Conservation (phyloP, 2,113 vertebrate genomes). For the Neodon shergylaensis region DNA sequence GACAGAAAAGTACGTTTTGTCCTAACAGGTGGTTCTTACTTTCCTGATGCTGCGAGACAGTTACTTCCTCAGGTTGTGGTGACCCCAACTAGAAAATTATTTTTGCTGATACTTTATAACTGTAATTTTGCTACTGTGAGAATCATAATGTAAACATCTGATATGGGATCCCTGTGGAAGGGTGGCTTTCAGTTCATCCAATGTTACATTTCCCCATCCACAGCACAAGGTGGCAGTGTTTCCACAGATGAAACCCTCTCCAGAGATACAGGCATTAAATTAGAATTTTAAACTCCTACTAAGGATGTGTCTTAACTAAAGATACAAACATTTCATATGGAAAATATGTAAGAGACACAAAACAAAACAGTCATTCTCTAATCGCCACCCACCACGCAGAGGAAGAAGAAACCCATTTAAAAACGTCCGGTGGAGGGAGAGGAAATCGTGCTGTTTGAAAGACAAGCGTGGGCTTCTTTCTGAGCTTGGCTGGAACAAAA, state of each 20-base stretch:
- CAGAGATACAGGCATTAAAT: neutral
- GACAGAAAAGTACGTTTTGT: neutral
- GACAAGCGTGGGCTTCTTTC: neutral
- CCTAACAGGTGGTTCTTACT: neutral
- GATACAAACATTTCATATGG: neutral
- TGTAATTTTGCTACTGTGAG: neutral
- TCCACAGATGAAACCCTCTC: neutral
- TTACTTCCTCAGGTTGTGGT: neutral
- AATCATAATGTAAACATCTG: neutral
- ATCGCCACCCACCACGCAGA: neutral
- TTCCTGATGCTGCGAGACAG: neutral
- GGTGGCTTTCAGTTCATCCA: neutral
- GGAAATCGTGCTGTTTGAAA: neutral
- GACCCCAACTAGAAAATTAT: neutral
- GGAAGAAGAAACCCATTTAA: conserved; percentile 17
- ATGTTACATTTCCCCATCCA: conserved; percentile 34
- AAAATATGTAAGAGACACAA: neutral
- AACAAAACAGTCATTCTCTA: neutral
- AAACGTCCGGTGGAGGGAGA: neutral
- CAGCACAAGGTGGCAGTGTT: conserved; percentile 58
- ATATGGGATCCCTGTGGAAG: too few relatives aligned
- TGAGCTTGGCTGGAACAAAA: neutral
- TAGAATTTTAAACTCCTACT: conserved; percentile 20
- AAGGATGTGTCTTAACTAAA: conserved; percentile 35
- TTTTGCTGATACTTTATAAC: neutral